Conservation (phyloP, 2,888 invertebrate genomes). For the Amblyjoppa proteus region DNA sequence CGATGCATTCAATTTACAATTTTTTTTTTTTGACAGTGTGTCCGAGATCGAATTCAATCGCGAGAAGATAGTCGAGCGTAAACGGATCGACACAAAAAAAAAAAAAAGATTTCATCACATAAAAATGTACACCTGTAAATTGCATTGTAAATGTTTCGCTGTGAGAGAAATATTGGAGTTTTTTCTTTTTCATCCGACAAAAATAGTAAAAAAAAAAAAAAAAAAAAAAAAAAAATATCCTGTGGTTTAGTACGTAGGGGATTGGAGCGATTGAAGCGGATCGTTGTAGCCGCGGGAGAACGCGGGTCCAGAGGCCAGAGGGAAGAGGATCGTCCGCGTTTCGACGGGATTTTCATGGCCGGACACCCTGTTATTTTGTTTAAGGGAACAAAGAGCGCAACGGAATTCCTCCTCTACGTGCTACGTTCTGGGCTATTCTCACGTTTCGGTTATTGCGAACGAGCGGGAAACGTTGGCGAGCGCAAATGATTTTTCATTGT, state of each 20-base stretch:
- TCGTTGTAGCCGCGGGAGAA: constrained; percentile 22
- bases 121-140: background rate
- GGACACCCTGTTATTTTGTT: constrained; percentile 62
- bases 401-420: constrained; percentile 22
- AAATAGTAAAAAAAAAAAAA: background rate
- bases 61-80: too few relatives aligned
- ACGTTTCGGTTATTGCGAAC: constrained; percentile 25
- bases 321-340: constrained; percentile 41
- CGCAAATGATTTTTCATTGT: constrained; percentile 62
- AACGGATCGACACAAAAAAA: too few relatives aligned
- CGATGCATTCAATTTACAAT: too few relatives aligned
- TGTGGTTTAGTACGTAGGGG: constrained; percentile 32
- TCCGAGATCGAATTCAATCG: too few relatives aligned
- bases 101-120: background rate
- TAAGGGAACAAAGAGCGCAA: constrained; percentile 56
- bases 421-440: constrained; percentile 22
- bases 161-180: background rate
- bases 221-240: background rate
- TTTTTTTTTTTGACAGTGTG: too few relatives aligned
- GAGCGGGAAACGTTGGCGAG: constrained; percentile 35
- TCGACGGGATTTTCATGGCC: constrained; percentile 50
- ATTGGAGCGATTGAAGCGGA: constrained; percentile 51
- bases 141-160: too few relatives aligned
- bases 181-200: background rate
- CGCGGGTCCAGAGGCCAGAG: constrained; percentile 5